phyloP scores from a whole-genome alignment of 30 jellyfish, hydroid and myxozoan genomes.

The Aurelia aurita complex sp. Pacific region DNA sequence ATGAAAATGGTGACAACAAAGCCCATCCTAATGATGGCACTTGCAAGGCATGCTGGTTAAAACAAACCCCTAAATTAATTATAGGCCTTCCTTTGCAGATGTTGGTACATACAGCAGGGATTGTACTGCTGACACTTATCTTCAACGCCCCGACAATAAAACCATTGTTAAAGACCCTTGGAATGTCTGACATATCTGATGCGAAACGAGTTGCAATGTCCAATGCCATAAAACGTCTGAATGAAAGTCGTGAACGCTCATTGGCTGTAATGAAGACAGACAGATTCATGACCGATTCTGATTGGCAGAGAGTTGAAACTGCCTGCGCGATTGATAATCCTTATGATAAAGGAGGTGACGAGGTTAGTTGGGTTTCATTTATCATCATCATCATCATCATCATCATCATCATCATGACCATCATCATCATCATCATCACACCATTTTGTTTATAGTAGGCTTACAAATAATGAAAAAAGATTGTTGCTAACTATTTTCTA shows the following conservation, averaged over 20 bases:
- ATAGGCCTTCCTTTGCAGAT: slow-evolving; percentile 43
- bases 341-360: slow-evolving; percentile 57
- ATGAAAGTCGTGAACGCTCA: slow-evolving; percentile 78
- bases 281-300: slow-evolving; percentile 94
- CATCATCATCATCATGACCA: too few relatives aligned
- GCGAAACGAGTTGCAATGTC: slow-evolving; percentile 90
- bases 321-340: slow-evolving; percentile 84
- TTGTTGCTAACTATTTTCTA: too few relatives aligned
- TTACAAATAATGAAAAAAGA: too few relatives aligned
- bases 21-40: too few relatives aligned
- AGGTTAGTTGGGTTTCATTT: slow-evolving; percentile 27
- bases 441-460: too few relatives aligned
- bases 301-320: slow-evolving; percentile 82
- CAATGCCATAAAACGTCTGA: slow-evolving; percentile 80
- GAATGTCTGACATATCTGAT: slow-evolving; percentile 95
- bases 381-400: too few relatives aligned
- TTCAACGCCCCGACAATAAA: slow-evolving; percentile 84
- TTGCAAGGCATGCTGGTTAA: too few relatives aligned
- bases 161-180: slow-evolving; percentile 75
- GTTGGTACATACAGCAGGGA: slow-evolving; percentile 92
- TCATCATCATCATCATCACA: too few relatives aligned
- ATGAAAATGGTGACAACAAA: too few relatives aligned
- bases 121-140: slow-evolving; percentile 79
- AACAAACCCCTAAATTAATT: not conserved
- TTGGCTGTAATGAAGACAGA: slow-evolving; percentile 88